Evolutionary conservation across 2,113 vertebrate species (phyloP), one percentile per base, ranked within the genome.

Genomic region (Rana temporaria): DNA sequence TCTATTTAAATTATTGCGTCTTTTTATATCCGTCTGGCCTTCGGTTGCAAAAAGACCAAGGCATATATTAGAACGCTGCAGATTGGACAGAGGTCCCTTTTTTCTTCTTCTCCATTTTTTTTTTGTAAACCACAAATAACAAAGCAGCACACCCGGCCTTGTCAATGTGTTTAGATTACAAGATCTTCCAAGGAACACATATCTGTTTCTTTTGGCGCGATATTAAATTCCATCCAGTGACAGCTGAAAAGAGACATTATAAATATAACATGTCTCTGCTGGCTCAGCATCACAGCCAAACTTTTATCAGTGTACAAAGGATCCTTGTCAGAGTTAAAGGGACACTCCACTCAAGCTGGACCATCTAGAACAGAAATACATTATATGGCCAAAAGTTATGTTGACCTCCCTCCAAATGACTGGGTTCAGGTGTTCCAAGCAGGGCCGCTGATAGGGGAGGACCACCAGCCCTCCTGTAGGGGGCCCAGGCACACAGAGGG

Each of bases 161-260:
- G 72, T 62, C 34, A 60, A 75, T 42, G 72, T 75, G 11, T 75
- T n/a, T 34, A 34, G 26, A 67, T 67, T 38, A 32, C 19, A 64
- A 5, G 3, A 24, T 52, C 67, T 52, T 24, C 38, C 38, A 52
- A 64, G 19, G 16, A 77, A 19, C 16, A n/a, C 26, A 48, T 34
- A n/a, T 32, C 1, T 32, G n/a, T 77, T 77, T 63, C n/a, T 60
- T 64, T 77, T 77, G 74, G 74, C 59, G 52, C 9, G 48, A 60
- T 60, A 18, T 38, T 3, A n/a, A 24, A n/a, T 52, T 77, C 59
- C 42, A 42, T 48, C 55, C 38, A 30, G 74, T 18, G 22, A 64
- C 38, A 38, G 60, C 59, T 52, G 48, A 57, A 67, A 67, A 34
- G 65, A 67, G 65, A 67, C 65, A 16, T 26, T 17, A 24, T 15